Evolutionary conservation across 37 sponge, comb jelly and placozoan genomes (phyloP).

Genomic region (Chondrilla cf. caribensis): DNA sequence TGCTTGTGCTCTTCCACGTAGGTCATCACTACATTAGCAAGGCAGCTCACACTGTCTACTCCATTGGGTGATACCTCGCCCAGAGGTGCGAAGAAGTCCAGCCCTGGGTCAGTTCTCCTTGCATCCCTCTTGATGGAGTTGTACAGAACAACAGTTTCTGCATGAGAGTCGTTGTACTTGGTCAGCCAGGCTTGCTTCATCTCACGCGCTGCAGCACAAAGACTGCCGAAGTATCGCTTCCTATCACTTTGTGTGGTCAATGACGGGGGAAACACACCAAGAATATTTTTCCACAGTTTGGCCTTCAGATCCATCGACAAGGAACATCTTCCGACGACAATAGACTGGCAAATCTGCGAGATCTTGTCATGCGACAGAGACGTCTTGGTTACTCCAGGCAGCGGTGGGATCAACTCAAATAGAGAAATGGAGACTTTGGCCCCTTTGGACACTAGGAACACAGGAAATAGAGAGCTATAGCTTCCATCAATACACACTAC

Average conservation of each 20-base stretch:
- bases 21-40: slow-evolving; percentile 51
- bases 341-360: neutral
- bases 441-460: too few species aligned
- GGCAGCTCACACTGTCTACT: slow-evolving; percentile 52
- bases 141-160: slow-evolving; percentile 24
- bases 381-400: neutral
- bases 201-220: slow-evolving; percentile 41
- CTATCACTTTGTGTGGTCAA: slow-evolving; percentile 42
- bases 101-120: slow-evolving; percentile 56
- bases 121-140: slow-evolving; percentile 56
- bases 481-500: too few species aligned
- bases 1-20: slow-evolving; percentile 59
- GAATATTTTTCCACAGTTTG: slow-evolving; percentile 17
- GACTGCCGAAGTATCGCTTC: slow-evolving; percentile 31
- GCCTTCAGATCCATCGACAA: neutral
- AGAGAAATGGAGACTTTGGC: neutral
- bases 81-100: slow-evolving; percentile 35
- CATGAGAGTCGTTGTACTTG: neutral
- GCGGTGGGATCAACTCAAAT: slow-evolving; percentile 10
- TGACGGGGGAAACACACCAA: slow-evolving; percentile 57
- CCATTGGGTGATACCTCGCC: neutral
- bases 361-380: neutral
- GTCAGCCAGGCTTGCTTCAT: slow-evolving; percentile 38
- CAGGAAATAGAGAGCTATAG: too few species aligned
- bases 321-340: neutral